Evolutionary conservation across 1,140 invertebrate genomes (phyloP), one percentile per base, ranked within the genome.

Genomic region (Lordiphosa mommai): DNA sequence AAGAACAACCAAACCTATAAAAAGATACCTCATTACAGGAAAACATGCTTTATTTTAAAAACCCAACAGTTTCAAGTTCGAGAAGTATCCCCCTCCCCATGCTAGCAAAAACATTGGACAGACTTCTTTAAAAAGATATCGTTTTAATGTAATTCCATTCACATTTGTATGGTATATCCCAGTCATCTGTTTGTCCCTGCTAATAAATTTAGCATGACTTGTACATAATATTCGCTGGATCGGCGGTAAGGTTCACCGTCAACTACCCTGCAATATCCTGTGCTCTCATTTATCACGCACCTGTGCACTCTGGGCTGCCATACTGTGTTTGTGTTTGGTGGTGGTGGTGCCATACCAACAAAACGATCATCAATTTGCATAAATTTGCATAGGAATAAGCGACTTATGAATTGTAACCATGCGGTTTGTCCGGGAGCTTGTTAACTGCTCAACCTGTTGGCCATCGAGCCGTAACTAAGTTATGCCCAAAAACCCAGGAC

Each of bases 211-310:
- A 5, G 23, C 23, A 27, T 27, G 23, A 27, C 23, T 27, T 27
- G 23, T 27, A 2, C 6, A 27, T 7, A 27, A 27, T 27, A 27
- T 27, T 27, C 23, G 23, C 23, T 9, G 36, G 36, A 38, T 16
- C 13, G 13, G 36, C 33, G 4, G 9, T 6, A 17, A 17, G 16
- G 16, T 17, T 17, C 16, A 17, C 1, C 4, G 20, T 23, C 20
- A 23, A 6, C 20, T 23, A 23, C 20, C 23, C 23, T 37, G 33
- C 49, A 65, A 70, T 72, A 60, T 66, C 38, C 55, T 53, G 68
- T 34, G 49, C 68, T 71, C 71, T 66, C 76, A 60, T 72, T 82
- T 82, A 82, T 67, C 77, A 76, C 66, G 68, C 76, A 80, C 76
- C 76, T 80, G 76, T 80, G 69, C 59, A 23, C 34, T 40, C 29